Evolutionary conservation across 2,888 invertebrate species (phyloP).

Genomic region (Spodoptera exigua): DNA sequence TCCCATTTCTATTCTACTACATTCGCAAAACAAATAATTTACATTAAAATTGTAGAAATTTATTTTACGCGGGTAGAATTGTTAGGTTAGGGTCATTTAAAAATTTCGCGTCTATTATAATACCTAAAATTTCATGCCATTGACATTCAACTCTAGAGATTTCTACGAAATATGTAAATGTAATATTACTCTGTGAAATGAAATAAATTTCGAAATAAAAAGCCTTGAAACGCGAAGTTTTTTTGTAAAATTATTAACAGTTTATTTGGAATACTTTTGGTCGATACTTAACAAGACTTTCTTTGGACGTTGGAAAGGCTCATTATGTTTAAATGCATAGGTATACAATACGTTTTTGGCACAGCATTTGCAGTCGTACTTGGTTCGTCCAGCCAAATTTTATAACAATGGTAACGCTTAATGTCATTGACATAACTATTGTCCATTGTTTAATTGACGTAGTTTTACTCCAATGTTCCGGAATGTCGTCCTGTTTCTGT

Average conservation of each 20-base stretch:
- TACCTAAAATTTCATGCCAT: conserved; percentile 52
- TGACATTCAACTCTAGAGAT: conserved; percentile 56
- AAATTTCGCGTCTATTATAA: conserved; percentile 43
- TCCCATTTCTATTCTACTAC: conserved; percentile 55
- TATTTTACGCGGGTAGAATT: conserved; percentile 7
- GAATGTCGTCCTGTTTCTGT: conserved; percentile 18
- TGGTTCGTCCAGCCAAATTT: conserved; percentile 51
- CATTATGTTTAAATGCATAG: conserved; percentile 35
- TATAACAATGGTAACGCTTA: conserved; percentile 60
- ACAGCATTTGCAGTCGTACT: conserved; percentile 38
- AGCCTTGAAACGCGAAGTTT: conserved; percentile 15
- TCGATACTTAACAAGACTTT: conserved; percentile 37
- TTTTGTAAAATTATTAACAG: conserved; percentile 29
- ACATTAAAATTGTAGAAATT: conserved; percentile 11
- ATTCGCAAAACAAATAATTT: conserved; percentile 15
- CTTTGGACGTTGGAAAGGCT: conserved; percentile 57
- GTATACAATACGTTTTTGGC: conserved; percentile 47
- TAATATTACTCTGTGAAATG: conserved; percentile 22
- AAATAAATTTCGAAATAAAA: conserved; percentile 38
- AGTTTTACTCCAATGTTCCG: conserved; percentile 51
- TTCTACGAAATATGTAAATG: conserved; percentile 45
- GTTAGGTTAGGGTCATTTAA: conserved; percentile 41
- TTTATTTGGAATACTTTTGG: neutral
- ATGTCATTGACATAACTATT: conserved; percentile 66
- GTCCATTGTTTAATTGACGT: conserved; percentile 65